These are phyloP conservation scores for Nothobranchius kuhntae DNA, from an alignment of 2,113 vertebrate species.

Conservation along the genomic window DNA sequence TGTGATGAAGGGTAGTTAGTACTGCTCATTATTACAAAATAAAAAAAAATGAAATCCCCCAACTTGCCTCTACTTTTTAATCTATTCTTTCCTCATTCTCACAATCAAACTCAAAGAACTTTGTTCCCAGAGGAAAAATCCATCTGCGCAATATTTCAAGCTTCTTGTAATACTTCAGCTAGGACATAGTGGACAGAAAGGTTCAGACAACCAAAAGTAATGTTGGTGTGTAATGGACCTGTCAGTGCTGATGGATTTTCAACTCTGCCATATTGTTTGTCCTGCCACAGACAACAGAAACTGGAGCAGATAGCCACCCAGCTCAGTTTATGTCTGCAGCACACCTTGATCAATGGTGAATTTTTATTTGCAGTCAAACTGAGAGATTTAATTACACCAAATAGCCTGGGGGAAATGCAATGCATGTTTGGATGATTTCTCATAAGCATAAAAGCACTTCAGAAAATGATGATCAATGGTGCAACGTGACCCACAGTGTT, in stretches of 20 bases:
- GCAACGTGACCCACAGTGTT: constrained; percentile 73
- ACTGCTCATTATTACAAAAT: constrained; percentile 49
- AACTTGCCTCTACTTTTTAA: constrained; percentile 26
- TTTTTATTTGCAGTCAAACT: constrained; percentile 61
- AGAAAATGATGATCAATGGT: constrained; percentile 77
- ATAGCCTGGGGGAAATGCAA: constrained; percentile 48
- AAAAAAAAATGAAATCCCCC: constrained; percentile 14
- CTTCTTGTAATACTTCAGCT: constrained; percentile 57
- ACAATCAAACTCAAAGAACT: constrained; percentile 25
- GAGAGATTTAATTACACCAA: constrained; percentile 67
- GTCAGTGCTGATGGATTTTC: constrained; percentile 74
- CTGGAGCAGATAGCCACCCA: constrained; percentile 52
- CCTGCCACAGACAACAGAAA: constrained; percentile 62
- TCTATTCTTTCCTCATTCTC: neutral
- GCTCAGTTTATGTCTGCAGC: constrained; percentile 28
- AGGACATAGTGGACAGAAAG: constrained; percentile 59
- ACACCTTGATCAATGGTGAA: constrained; percentile 67
- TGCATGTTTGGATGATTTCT: constrained; percentile 72
- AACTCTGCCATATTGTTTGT: constrained; percentile 61
- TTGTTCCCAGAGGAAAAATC: constrained; percentile 8
- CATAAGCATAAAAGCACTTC: constrained; percentile 80
- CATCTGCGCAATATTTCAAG: constrained; percentile 44
- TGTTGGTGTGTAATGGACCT: constrained; percentile 70
- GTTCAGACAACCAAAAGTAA: constrained; percentile 64
- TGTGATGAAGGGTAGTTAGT: constrained; percentile 43